Conservation (phyloP, 1,140 invertebrate genomes). For the Drosophila sp. region DNA sequence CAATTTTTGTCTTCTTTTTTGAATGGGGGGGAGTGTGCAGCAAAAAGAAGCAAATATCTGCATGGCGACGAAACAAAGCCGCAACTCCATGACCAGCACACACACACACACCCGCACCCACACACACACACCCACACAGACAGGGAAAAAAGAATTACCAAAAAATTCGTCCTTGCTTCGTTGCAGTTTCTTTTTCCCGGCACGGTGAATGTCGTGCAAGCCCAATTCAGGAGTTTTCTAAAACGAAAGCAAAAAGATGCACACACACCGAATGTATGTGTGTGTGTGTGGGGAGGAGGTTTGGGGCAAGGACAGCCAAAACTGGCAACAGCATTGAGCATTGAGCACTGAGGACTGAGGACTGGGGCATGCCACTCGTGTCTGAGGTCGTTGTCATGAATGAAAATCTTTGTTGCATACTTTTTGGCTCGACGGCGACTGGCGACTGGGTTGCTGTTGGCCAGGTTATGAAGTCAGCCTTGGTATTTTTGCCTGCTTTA, state of each 20-base stretch:
- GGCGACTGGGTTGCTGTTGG: slow-evolving; percentile 31
- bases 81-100: slow-evolving; percentile 15
- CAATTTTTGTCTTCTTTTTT: neutral
- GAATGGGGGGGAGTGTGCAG: neutral
- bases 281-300: neutral
- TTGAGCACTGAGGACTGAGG: slow-evolving; percentile 35
- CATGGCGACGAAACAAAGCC: slow-evolving; percentile 47
- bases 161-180: slow-evolving; percentile 82
- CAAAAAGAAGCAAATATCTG: slow-evolving; percentile 41
- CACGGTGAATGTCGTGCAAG: slow-evolving; percentile 63
- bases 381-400: slow-evolving; percentile 67
- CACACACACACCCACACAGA: slow-evolving; percentile 9
- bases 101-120: slow-evolving; percentile 22
- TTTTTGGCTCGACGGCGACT: slow-evolving; percentile 11
- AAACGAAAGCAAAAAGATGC: slow-evolving; percentile 80
- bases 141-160: slow-evolving; percentile 67
- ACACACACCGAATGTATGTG: slow-evolving; percentile 29
- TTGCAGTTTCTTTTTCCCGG: slow-evolving; percentile 80
- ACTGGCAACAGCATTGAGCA: slow-evolving; percentile 23
- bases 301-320: slow-evolving; percentile 51
- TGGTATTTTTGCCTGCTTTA: slow-evolving; percentile 36
- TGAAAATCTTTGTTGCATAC: slow-evolving; percentile 43
- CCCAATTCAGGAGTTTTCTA: slow-evolving; percentile 62
- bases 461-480: slow-evolving; percentile 20
- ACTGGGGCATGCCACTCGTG: slow-evolving; percentile 23